Evolutionary conservation across 2,797 vertebrate genomes (phyloP), one percentile per base, ranked within the genome.

Genomic region (Danio kyathit): DNA sequence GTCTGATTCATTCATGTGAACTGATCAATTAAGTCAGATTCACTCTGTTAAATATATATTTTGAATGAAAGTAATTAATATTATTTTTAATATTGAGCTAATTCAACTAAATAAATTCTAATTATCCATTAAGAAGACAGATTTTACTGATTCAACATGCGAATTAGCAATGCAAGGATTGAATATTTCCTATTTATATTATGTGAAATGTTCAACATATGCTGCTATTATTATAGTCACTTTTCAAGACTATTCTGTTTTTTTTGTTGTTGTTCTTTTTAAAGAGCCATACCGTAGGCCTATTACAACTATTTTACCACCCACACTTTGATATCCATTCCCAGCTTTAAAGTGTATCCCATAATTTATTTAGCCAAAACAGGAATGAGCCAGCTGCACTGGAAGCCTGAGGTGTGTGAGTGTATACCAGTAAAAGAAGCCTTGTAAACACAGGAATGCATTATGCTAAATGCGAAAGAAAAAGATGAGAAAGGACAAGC

Each of bases 401-500:
- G 11, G 41, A 71, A 19, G 51, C 69, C 38, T 71, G 4, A 56
- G 69, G 69, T 71, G 19, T 71, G 16, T 6, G 38, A 61, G 57
- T 7, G 44, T 74, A 51, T 61, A 54, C 17, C 38, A 76, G 48
- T 49, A 60, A 74, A 59, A 60, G 43, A 48, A 29, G 72, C 21
- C 19, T 60, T 48, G 17, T 76, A 65, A 43, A 52, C 17, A 16
- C 49, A 77, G 10, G 19, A 43, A 21, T 56, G 40, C 67, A 74
- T 80, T 46, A 73, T 72, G 70, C 16, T 66, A 74, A 66, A 74
- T 74, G 8, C 29, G 46, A 79, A 51, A 14, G 41, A 73, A 71
- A 29, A 38, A 72, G 67, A 79, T 40, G 56, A 79, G 57, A 61
- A 71, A 70, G 29, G 54, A 78, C 54, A 78, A 78, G 16, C 43